Base-by-base conservation (phyloP, 2,888 invertebrate genomes). In the Drosophila sordidapex region DNA sequence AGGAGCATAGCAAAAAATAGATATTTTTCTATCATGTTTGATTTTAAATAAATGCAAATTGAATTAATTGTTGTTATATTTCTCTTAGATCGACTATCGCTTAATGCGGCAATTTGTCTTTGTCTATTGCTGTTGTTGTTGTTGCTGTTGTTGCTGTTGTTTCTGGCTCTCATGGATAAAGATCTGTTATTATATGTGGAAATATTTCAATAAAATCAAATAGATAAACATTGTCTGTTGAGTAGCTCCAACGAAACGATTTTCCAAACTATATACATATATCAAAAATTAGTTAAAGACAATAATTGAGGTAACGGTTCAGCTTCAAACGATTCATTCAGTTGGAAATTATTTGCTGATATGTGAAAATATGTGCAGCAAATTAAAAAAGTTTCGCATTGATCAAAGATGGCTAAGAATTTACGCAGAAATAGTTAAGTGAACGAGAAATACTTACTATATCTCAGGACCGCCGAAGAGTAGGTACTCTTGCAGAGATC, bases 1-100 rank as follows among this genome's bases (percentile, higher is more conserved):
- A 18, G 49, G 21, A 27, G 52, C 49, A 81, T 74, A 74, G 84
- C 86, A 74, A 82, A 78, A 75, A 75, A 60, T 33, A 74, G 70
- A 27, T 38, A 10, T 13, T 54, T 75, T 64, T 51, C 51, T 46
- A 70, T 65, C 60, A 25, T 72, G 71, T 79, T 74, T 74, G 48
- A 72, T 79, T 84, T 81, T 73, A 71, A 82, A 79, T 66, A 77
- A 85, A 84, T 81, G 74, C 82, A 83, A 87, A 83, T 83, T 72
- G 63, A 78, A 84, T 87, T 89, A 86, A 87, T 87, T 83, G 85
- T 82, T 79, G 78, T 82, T 74, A 86, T 86, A 81, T 85, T 82
- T 85, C 79, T 59, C 82, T 69, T 40, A 82, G 84, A 84, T 84
- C 73, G 74, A 40, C 60, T 86, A 84, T 84, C 86, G 74, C 70